Evolutionary conservation across 2,797 vertebrate genomes (phyloP).

Genomic region (Lerista edwardsae): DNA sequence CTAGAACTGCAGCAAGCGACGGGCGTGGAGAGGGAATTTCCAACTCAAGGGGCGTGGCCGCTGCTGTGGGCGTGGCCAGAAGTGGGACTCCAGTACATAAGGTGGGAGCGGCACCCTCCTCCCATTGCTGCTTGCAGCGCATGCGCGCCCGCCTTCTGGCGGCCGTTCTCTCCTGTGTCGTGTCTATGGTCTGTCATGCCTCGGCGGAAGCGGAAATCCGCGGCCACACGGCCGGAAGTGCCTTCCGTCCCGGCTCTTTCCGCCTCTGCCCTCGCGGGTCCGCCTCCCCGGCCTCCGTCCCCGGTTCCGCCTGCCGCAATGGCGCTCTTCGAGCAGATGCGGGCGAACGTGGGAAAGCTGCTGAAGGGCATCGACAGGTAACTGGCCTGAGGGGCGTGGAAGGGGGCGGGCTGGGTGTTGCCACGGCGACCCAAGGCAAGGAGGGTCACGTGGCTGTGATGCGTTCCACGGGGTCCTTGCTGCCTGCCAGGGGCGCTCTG

Average conservation of each 20-base stretch:
- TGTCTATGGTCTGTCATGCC: neutral
- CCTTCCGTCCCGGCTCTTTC: constrained; percentile 36
- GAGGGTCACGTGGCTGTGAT: neutral
- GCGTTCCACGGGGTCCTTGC: no score
- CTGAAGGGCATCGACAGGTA: constrained; percentile 92
- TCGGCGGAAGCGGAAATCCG: neutral
- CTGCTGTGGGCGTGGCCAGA: neutral
- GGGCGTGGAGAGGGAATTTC: no score
- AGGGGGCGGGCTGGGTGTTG: neutral
- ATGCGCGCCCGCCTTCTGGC: rapidly evolving
- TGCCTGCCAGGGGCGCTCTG: neutral
- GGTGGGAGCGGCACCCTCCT: no score
- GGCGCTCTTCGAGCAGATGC: constrained; percentile 91
- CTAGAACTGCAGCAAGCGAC: no score
- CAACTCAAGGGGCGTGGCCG: neutral
- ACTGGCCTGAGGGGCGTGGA: neutral
- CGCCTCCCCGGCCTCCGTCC: neutral
- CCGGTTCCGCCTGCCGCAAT: constrained; percentile 62
- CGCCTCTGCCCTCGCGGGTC: constrained; percentile 8
- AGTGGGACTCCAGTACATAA: no score
- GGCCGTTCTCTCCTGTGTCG: rapidly evolving
- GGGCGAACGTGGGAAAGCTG: constrained; percentile 90
- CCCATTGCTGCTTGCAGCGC: rapidly evolving
- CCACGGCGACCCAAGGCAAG: neutral
- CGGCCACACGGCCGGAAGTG: neutral